Evolutionary conservation across 2,797 vertebrate species (phyloP).

Genomic region (Pseudochromis fuscus): DNA sequence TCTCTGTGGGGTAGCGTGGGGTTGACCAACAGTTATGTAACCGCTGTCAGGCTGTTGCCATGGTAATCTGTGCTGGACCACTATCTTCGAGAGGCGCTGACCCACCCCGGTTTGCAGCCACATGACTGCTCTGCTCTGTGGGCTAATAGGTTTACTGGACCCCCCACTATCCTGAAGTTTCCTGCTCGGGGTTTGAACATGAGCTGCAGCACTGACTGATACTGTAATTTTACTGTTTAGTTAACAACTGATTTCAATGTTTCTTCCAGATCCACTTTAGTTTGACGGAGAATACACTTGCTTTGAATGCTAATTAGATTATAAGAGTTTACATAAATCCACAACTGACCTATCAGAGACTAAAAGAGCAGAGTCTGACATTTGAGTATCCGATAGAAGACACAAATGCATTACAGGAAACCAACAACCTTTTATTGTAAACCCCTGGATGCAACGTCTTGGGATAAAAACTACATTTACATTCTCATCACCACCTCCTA

Average conservation of each 20-base stretch:
- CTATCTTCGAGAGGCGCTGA: conserved; percentile 51
- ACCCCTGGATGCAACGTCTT: background rate
- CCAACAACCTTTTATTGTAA: too few relatives aligned
- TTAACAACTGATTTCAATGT: too few relatives aligned
- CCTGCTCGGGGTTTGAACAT: conserved; percentile 21
- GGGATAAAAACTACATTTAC: background rate
- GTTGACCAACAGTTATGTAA: conserved; percentile 65
- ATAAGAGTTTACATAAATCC: too few relatives aligned
- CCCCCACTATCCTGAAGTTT: conserved; percentile 18
- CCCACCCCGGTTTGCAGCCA: conserved; percentile 38
- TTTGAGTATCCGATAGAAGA: too few relatives aligned
- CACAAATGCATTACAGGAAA: too few relatives aligned
- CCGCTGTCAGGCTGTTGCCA: conserved; percentile 54
- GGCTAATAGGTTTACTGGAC: conserved; percentile 46
- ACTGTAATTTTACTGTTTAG: too few relatives aligned
- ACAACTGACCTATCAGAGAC: too few relatives aligned
- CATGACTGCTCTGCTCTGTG: conserved; percentile 40
- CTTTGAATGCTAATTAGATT: too few relatives aligned
- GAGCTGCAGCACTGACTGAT: too few relatives aligned
- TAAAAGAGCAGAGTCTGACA: too few relatives aligned
- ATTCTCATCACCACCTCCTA: background rate
- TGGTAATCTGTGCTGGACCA: conserved; percentile 50
- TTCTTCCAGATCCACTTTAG: too few relatives aligned
- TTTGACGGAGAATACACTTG: too few relatives aligned
- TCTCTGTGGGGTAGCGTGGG: conserved; percentile 27